Conservation (phyloP, 1,140 invertebrate genomes). For the Pectinophora gossypiella region DNA sequence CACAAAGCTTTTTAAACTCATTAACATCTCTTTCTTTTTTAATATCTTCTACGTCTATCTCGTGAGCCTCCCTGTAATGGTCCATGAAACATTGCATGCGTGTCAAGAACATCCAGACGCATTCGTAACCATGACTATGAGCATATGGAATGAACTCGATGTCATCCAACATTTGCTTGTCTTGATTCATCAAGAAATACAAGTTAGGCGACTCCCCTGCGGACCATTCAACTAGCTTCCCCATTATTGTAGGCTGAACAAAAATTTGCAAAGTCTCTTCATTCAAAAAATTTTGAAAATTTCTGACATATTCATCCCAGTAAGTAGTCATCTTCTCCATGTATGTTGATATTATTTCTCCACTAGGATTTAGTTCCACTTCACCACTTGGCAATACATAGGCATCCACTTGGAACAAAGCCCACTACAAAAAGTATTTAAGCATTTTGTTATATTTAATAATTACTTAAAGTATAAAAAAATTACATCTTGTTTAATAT, state of each 20-base stretch:
- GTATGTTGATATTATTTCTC: slow-evolving; percentile 71
- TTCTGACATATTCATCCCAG: slow-evolving; percentile 77
- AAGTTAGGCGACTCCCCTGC: slow-evolving; percentile 81
- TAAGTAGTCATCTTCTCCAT: slow-evolving; percentile 74
- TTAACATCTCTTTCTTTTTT: slow-evolving; percentile 75
- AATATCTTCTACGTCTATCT: slow-evolving; percentile 75
- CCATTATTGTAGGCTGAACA: slow-evolving; percentile 84
- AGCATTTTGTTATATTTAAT: neutral
- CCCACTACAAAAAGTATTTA: slow-evolving; percentile 58
- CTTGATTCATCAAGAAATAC: slow-evolving; percentile 79
- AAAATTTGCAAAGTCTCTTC: slow-evolving; percentile 68
- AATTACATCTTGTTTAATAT: too few relatives aligned
- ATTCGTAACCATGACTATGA: slow-evolving; percentile 78
- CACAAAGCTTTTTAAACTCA: slow-evolving; percentile 77
- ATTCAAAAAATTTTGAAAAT: slow-evolving; percentile 77
- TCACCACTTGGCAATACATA: slow-evolving; percentile 62
- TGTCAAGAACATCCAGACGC: slow-evolving; percentile 78
- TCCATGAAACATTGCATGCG: slow-evolving; percentile 80
- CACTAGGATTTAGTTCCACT: slow-evolving; percentile 76
- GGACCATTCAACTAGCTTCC: slow-evolving; percentile 81
- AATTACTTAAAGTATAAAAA: too few relatives aligned
- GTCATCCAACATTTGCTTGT: slow-evolving; percentile 76
- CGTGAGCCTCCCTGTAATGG: slow-evolving; percentile 83
- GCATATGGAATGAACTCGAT: slow-evolving; percentile 74
- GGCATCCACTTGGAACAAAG: slow-evolving; percentile 77